phyloP scores from a whole-genome alignment of 2,113 vertebrate genomes.

The Oreochromis niloticus region DNA sequence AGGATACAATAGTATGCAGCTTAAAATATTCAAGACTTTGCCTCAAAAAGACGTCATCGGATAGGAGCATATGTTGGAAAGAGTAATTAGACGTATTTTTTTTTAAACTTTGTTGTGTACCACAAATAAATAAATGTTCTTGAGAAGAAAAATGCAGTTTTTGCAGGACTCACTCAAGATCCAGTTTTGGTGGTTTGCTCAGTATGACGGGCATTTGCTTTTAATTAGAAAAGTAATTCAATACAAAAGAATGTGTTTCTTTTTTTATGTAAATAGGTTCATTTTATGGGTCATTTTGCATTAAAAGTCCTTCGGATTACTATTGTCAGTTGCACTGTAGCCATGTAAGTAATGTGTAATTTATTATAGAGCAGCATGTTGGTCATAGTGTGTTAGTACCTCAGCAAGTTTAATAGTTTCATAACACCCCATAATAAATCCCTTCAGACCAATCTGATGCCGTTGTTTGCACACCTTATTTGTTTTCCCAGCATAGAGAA shows the following conservation, averaged over 20 bases:
- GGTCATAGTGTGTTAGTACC: not conserved
- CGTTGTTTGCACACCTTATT: not conserved
- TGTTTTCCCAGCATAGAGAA: not conserved
- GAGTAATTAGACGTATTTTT: fast-evolving
- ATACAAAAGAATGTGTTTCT: not conserved
- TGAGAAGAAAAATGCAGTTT: not conserved
- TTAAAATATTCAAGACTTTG: not conserved
- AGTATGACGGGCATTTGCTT: not conserved
- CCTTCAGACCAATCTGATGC: not conserved
- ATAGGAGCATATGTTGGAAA: not conserved
- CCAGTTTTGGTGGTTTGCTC: not conserved
- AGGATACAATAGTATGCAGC: not conserved
- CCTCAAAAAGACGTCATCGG: not conserved
- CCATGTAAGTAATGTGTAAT: fast-evolving
- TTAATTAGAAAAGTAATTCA: not conserved
- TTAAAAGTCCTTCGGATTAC: not conserved
- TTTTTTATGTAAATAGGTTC: not conserved
- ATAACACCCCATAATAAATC: not conserved
- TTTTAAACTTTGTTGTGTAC: not conserved
- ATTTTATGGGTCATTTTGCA: not conserved
- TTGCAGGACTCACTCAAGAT: not conserved
- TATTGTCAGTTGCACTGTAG: not conserved
- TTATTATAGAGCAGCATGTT: not conserved
- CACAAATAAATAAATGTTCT: not conserved
- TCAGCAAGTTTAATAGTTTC: not conserved